These are phyloP conservation scores for Falco berigora DNA, from an alignment of 2,797 vertebrate species.

Conservation along the genomic window DNA sequence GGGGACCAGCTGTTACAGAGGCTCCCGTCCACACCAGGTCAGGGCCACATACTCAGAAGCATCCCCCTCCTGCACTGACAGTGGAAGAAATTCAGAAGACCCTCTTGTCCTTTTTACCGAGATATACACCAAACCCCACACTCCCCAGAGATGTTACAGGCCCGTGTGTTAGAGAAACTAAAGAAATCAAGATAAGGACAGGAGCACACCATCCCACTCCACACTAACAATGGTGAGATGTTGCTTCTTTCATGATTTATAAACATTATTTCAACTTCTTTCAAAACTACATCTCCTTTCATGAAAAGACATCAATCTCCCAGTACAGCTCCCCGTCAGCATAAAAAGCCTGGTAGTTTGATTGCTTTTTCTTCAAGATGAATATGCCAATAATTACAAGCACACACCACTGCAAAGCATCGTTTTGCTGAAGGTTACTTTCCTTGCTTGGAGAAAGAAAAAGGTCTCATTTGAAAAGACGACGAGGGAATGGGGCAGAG, in stretches of 20 bases:
- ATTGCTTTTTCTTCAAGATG: background rate
- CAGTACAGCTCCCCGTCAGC: background rate
- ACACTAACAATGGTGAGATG: fast-evolving
- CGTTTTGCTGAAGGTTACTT: background rate
- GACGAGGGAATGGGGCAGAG: background rate
- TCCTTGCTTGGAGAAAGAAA: background rate
- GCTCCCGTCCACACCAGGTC: background rate
- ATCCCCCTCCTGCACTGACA: background rate
- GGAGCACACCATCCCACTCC: background rate
- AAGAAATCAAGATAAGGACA: background rate
- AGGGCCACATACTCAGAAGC: background rate
- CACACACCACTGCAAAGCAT: background rate
- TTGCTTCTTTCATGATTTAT: background rate
- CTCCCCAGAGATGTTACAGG: background rate
- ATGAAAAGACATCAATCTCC: background rate
- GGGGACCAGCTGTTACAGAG: background rate
- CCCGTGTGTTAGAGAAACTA: background rate
- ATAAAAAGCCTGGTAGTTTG: background rate
- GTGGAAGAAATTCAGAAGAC: background rate
- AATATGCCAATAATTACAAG: background rate
- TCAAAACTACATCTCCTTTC: background rate
- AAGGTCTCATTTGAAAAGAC: background rate
- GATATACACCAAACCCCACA: background rate
- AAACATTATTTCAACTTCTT: background rate
- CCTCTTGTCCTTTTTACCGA: background rate